Evolutionary conservation across 2,888 invertebrate species (phyloP).

Genomic region (Drosophila niveifrons): DNA sequence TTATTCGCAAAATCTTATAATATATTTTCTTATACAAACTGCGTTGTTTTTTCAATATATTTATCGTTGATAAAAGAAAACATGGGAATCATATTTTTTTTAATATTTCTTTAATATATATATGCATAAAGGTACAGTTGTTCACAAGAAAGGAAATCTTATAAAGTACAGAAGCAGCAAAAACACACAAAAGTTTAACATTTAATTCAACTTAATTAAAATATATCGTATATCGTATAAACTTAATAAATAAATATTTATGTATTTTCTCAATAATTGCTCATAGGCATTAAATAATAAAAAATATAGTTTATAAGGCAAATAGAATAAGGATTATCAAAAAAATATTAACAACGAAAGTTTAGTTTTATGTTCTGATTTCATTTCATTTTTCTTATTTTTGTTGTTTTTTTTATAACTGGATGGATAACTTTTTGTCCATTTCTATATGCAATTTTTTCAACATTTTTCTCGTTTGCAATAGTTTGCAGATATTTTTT

Average conservation of each 20-base stretch:
- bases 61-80: background rate
- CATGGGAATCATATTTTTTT: conserved; percentile 23
- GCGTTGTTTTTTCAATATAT: background rate
- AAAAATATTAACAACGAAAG: conserved; percentile 74
- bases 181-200: conserved; percentile 76
- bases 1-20: background rate
- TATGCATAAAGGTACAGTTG: conserved; percentile 82
- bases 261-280: conserved; percentile 68
- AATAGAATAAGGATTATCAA: conserved; percentile 69
- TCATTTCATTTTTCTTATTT: conserved; percentile 29
- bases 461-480: conserved; percentile 48
- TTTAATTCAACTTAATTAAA: conserved; percentile 76
- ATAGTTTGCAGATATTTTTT: conserved; percentile 41
- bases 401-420: conserved; percentile 49
- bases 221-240: conserved; percentile 59
- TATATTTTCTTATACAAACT: background rate
- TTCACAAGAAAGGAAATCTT: conserved; percentile 82
- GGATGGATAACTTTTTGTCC: conserved; percentile 76
- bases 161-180: conserved; percentile 76
- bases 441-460: conserved; percentile 61
- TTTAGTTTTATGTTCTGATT: conserved; percentile 30
- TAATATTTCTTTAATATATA: conserved; percentile 74
- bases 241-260: conserved; percentile 77
- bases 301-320: conserved; percentile 67
- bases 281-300: conserved; percentile 69